Percentiles rank a stretch among this genome's conserved stretches.
phyloP scores from a whole-genome alignment of 2,797 vertebrate species.

The Chloroceryle inda region DNA sequence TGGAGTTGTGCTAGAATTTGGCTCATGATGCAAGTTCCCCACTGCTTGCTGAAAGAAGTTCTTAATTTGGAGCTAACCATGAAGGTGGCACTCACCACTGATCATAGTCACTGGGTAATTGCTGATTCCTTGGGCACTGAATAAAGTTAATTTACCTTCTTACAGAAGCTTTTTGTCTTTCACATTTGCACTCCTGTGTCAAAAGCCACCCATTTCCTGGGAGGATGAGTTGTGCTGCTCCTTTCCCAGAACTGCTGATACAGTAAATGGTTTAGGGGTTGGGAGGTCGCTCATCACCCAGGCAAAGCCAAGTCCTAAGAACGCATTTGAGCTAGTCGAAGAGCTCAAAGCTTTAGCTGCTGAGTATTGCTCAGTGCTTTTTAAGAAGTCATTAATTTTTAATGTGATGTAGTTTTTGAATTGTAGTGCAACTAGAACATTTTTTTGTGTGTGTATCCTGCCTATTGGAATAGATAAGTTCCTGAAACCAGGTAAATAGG shows the following conservation, averaged over 20 bases:
- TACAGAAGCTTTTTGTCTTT: neutral
- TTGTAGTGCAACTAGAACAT: neutral
- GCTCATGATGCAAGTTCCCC: neutral
- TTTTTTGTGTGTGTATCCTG: neutral
- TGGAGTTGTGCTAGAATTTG: neutral
- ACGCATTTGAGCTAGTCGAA: neutral
- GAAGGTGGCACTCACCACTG: neutral
- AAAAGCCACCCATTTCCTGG: neutral
- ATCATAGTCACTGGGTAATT: neutral
- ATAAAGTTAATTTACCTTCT: neutral
- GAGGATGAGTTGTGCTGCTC: neutral
- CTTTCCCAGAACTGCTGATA: neutral
- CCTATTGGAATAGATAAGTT: neutral
- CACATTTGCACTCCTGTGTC: neutral
- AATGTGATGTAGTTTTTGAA: neutral
- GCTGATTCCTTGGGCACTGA: neutral
- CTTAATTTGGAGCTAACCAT: neutral
- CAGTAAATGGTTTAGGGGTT: neutral
- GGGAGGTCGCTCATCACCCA: neutral
- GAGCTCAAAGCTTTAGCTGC: neutral
- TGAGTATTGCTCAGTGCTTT: slow-evolving; percentile 19
- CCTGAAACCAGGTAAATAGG: neutral
- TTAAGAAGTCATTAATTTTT: slow-evolving; percentile 45
- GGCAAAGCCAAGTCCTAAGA: neutral
- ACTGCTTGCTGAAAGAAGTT: neutral